Conservation (phyloP, 2,797 vertebrate genomes). For the Dromococcyx pavoninus region DNA sequence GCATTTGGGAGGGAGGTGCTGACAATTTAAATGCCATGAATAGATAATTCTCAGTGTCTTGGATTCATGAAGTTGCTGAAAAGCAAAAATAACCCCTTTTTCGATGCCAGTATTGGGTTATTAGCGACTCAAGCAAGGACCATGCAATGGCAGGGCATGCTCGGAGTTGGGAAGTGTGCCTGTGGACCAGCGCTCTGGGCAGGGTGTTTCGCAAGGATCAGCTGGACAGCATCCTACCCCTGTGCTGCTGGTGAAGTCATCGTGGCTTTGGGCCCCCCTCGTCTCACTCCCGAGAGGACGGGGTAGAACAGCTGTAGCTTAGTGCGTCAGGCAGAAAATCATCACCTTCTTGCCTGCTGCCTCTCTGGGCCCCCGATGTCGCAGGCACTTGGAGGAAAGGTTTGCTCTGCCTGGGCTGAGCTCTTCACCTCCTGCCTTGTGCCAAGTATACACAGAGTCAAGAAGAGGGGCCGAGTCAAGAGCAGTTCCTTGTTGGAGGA, state of each 20-base stretch:
- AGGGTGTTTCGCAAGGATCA: not conserved
- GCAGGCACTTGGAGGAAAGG: not conserved
- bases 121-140: not conserved
- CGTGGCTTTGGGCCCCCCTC: not conserved
- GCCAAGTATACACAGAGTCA: not conserved
- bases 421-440: not conserved
- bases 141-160: fast-evolving
- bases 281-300: fast-evolving
- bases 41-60: not conserved
- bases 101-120: not conserved
- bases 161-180: not conserved
- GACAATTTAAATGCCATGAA: not conserved
- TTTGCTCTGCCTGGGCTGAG: not conserved
- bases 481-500: not conserved
- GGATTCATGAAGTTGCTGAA: not conserved
- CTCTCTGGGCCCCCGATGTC: not conserved
- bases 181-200: not conserved
- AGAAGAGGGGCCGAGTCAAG: not conserved
- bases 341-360: fast-evolving
- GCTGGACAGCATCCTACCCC: not conserved
- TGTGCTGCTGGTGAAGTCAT: not conserved
- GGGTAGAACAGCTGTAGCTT: not conserved
- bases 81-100: not conserved
- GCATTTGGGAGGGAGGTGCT: constrained; percentile 15
- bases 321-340: not conserved